Percentiles rank a stretch among this genome's conserved stretches.
Conservation (phyloP, 2,113 vertebrate genomes). For the Muscicapa adusta region DNA sequence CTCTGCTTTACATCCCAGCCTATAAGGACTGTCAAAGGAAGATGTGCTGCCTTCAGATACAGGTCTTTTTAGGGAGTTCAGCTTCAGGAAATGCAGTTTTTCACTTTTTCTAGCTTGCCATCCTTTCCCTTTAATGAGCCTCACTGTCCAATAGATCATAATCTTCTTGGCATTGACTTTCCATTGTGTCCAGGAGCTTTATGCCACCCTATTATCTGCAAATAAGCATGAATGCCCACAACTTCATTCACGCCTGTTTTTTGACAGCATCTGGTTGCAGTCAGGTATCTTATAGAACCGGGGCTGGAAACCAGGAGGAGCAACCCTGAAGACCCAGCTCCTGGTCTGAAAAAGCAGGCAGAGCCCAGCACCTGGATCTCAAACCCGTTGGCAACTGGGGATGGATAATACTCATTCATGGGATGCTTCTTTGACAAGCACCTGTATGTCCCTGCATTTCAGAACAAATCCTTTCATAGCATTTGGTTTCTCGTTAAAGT, state of each 20-base stretch:
- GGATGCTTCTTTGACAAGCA: neutral
- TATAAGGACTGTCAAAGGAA: neutral
- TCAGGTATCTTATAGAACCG: neutral
- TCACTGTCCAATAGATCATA: neutral
- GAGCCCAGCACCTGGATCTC: neutral
- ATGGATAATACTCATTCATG: neutral
- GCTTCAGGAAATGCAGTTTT: conserved; percentile 1
- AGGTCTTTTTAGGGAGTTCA: neutral
- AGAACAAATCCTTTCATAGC: neutral
- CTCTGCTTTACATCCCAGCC: neutral
- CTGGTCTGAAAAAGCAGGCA: neutral
- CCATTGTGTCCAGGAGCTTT: neutral
- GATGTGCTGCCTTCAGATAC: neutral
- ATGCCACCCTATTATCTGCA: neutral
- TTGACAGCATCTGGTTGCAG: neutral
- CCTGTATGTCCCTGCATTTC: neutral
- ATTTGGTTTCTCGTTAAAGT: neutral
- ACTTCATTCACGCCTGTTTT: neutral
- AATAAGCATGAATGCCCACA: neutral
- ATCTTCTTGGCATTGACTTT: conserved; percentile 12
- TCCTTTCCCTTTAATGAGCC: neutral
- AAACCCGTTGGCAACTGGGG: neutral
- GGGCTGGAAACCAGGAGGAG: neutral
- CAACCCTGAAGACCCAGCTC: neutral
- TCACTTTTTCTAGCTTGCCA: neutral